phyloP scores from a whole-genome alignment of 2,113 vertebrate genomes.

The Glaucomys volans region DNA sequence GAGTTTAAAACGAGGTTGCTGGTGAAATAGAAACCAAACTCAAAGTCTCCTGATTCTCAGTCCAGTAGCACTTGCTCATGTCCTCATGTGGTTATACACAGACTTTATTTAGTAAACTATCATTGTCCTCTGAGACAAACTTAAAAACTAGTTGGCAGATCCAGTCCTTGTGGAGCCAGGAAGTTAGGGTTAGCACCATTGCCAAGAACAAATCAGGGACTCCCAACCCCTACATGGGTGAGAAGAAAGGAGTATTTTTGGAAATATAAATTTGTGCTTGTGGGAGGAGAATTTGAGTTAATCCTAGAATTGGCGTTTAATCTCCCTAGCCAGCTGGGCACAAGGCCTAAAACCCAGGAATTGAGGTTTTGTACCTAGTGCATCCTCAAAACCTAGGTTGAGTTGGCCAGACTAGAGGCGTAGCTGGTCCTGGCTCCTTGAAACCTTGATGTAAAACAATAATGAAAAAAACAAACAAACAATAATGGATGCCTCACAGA shows the following conservation, averaged over 20 bases:
- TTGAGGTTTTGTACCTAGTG: neutral
- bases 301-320: conserved; percentile 17
- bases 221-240: neutral
- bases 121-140: conserved; percentile 49
- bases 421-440: conserved; percentile 6
- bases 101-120: conserved; percentile 36
- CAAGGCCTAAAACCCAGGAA: neutral
- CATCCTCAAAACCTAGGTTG: neutral
- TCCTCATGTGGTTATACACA: neutral
- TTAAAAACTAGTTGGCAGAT: conserved; percentile 13
- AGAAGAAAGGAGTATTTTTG: neutral
- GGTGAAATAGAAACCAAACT: neutral
- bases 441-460: conserved; percentile 35
- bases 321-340: neutral
- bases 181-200: conserved; percentile 26
- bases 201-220: neutral
- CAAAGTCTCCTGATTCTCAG: conserved; percentile 4
- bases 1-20: conserved; percentile 29
- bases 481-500: conserved; percentile 5
- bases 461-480: no score
- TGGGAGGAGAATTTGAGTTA: conserved; percentile 47
- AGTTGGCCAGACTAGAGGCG: neutral
- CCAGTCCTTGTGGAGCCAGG: neutral
- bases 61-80: neutral
- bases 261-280: conserved; percentile 42